Base-by-base conservation (phyloP, 1,140 invertebrate species). In the Plectrocnemia conspersa region DNA sequence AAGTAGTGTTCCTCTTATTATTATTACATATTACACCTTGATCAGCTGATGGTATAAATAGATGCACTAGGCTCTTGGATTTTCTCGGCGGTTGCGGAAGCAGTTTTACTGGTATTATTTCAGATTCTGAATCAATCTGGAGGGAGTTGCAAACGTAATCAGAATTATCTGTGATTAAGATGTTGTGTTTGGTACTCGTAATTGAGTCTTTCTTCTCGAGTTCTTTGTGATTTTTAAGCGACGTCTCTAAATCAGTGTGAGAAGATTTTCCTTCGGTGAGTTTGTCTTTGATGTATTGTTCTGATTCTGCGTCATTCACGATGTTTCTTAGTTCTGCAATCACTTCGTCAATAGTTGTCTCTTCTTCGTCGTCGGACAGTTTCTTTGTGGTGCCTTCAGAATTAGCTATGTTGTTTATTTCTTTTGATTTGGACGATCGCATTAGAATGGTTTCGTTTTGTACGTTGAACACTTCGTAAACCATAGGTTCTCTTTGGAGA, bases 311-410 rank as follows among this genome's bases (percentile, higher is more conserved):
- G 53, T 91, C 85, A 65, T 88, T 90, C 0, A 91, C 85, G 44
- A 91, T 89, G 60, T 89, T 90, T 59, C 85, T 78, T 22, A 92
- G 68, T 65, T 90, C 88, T 67, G 89, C 86, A 63, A 91, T 91
- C 0, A 91, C 88, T 71, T 91, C 88, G 59, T 91, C 89, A 42
- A 92, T 90, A 11, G 88, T 90, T 0, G 85, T 88, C 71, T 90
- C 86, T 41, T 86, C 85, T 61, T 88, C 85, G 40, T 86, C 83
- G 45, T 82, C 80, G 3, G 71, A 69, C 21, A 70, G 60, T 57
- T 71, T 67, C 60, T 71, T 66, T 48, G 66, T 68, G 53, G 65
- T 76, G 62, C 56, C 77, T 63, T 72, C 72, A 57, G 68, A 72
- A 3, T 63, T 65, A 22, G 46, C 62, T 44, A 48, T 63, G 6